A percentile compares a stretch with the other conserved stretches of the same genome.
Evolutionary conservation across 2,888 invertebrate species (phyloP).

Genomic region (Lochmaea capreae): DNA sequence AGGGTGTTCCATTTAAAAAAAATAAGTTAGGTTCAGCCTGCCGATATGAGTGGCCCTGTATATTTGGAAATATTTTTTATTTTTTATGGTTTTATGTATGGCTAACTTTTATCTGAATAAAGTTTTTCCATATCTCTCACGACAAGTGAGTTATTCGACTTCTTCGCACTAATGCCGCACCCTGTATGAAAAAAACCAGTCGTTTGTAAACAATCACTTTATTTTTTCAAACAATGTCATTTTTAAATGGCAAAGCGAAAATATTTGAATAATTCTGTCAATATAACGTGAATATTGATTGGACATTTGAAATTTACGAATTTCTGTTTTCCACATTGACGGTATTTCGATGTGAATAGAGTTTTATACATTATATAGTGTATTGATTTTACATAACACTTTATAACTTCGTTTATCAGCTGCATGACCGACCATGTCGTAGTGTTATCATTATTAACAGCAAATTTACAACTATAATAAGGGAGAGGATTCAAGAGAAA

Average conservation of each 20-base stretch:
- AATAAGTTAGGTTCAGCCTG: too few species aligned
- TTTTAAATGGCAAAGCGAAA: background rate
- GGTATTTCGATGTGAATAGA: background rate
- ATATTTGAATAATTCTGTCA: background rate
- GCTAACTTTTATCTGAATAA: too few species aligned
- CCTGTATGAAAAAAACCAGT: background rate
- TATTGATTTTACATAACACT: background rate
- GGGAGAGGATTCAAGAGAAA: background rate
- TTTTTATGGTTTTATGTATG: too few species aligned
- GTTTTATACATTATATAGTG: background rate
- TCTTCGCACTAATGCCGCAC: too few species aligned
- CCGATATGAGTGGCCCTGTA: too few species aligned
- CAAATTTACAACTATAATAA: background rate
- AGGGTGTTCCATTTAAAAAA: too few species aligned
- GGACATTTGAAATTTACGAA: background rate
- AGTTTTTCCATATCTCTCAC: too few species aligned
- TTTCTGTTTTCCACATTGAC: background rate
- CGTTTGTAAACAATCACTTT: background rate
- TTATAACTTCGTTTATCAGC: background rate
- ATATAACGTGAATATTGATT: background rate
- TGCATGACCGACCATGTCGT: background rate
- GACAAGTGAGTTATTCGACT: too few species aligned
- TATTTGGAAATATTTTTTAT: too few species aligned
- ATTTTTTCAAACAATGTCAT: background rate
- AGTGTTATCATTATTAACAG: background rate